Percentiles rank a stretch among this genome's conserved stretches.
Evolutionary conservation across 2,888 invertebrate species (phyloP).

Genomic region (Pyrocoelia pectoralis): DNA sequence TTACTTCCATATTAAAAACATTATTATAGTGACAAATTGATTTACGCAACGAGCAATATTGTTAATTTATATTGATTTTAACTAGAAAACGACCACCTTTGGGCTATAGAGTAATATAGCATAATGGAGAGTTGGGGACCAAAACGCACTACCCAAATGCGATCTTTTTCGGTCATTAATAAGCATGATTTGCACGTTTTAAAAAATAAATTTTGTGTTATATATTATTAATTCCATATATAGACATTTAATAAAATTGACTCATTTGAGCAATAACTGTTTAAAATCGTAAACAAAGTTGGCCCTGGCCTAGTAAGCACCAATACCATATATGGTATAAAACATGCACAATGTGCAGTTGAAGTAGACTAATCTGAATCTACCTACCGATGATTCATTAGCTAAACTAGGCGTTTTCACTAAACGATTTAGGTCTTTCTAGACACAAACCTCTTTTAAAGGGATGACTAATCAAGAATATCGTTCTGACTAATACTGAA

Average conservation of each 20-base stretch:
- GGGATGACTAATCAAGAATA: not conserved
- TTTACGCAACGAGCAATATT: not conserved
- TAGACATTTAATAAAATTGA: too few species aligned
- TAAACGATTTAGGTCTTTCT: not conserved
- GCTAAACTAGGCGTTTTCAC: not conserved
- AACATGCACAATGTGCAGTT: slow-evolving; percentile 7
- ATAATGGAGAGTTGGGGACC: not conserved
- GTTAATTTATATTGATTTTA: not conserved
- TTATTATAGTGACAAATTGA: not conserved
- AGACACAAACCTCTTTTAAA: not conserved
- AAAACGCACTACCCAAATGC: not conserved
- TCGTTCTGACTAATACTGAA: too few species aligned
- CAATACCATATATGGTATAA: slow-evolving; percentile 7
- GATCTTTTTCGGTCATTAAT: not conserved
- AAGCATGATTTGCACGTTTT: not conserved
- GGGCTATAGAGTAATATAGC: not conserved
- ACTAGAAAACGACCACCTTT: not conserved
- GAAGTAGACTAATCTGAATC: too few species aligned
- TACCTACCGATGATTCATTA: slow-evolving; percentile 3
- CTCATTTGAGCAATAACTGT: not conserved
- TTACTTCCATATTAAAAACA: slow-evolving; percentile 8
- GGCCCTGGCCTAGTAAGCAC: not conserved
- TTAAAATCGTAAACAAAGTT: slow-evolving; percentile 7
- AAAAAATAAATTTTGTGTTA: too few species aligned
- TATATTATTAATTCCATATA: not conserved